Percentiles rank a stretch among this genome's conserved stretches.
Evolutionary conservation across 2,113 vertebrate species (phyloP).

Genomic region (Garra rufa): DNA sequence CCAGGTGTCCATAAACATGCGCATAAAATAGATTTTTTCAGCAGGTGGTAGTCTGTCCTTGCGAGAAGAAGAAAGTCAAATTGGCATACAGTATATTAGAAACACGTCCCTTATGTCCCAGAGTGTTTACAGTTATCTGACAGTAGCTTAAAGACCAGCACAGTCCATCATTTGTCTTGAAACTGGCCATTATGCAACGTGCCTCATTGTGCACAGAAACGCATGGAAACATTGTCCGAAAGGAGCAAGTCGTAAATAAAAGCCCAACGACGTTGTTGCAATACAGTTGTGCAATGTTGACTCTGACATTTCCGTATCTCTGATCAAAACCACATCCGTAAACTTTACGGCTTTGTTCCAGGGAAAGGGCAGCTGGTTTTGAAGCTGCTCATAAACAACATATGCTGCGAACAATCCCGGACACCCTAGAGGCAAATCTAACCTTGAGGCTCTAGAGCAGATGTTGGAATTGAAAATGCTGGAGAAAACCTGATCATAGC

Average conservation of each 20-base stretch:
- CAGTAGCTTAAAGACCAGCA: constrained; percentile 60
- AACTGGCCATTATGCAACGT: constrained; percentile 14
- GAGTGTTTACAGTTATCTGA: constrained; percentile 60
- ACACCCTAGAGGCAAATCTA: constrained; percentile 70
- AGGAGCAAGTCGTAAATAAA: not conserved
- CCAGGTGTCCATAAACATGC: constrained; percentile 72
- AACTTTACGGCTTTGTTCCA: constrained; percentile 45
- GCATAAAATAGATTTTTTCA: constrained; percentile 70
- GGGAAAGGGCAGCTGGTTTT: constrained; percentile 55
- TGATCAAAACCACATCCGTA: constrained; percentile 22
- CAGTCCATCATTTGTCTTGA: constrained; percentile 7
- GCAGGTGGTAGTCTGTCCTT: constrained; percentile 77
- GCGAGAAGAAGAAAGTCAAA: constrained; percentile 69
- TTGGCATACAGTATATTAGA: constrained; percentile 72
- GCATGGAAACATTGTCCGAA: not conserved
- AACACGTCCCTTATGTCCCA: constrained; percentile 53
- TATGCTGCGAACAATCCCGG: constrained; percentile 71
- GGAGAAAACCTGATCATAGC: constrained; percentile 45
- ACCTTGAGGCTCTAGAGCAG: constrained; percentile 72
- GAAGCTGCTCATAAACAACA: constrained; percentile 73
- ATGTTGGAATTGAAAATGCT: constrained; percentile 68
- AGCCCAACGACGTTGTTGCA: not conserved
- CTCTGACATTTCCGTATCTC: constrained; percentile 39
- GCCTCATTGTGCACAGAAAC: constrained; percentile 9
- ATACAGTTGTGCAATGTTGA: constrained; percentile 3